A percentile compares a stretch with the other conserved stretches of the same genome.
Conservation (phyloP, 35 echinoderm and acorn worm species). For the Apostichopus japonicus region DNA sequence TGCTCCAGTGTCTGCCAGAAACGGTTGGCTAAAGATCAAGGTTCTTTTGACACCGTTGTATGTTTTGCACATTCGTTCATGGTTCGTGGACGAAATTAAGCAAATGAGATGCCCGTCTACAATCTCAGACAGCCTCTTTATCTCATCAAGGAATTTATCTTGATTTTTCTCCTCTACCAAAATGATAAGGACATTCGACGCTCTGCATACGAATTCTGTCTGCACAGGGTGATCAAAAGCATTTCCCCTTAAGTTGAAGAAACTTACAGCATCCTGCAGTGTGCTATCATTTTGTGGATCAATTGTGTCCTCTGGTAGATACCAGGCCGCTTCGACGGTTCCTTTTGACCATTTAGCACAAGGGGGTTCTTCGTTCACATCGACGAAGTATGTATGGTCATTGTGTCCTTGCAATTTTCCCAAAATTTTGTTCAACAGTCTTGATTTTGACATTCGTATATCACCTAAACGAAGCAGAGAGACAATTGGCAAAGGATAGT, state of each 20-base stretch:
- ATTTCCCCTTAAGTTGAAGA: conserved; percentile 27
- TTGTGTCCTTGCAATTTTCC: conserved; percentile 3
- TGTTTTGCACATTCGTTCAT: neutral
- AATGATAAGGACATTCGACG: neutral
- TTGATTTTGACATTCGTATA: neutral
- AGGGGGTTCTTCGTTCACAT: neutral
- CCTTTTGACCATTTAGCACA: neutral
- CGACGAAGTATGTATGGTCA: conserved; percentile 1
- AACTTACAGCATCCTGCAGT: neutral
- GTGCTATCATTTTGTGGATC: neutral
- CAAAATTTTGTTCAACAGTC: neutral
- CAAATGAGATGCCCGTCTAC: neutral
- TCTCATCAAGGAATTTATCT: neutral
- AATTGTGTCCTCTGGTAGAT: conserved; percentile 18
- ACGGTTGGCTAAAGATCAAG: neutral
- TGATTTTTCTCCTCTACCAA: neutral
- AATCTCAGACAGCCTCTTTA: neutral
- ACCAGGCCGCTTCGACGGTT: neutral
- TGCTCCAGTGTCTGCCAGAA: neutral
- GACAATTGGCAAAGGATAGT: neutral
- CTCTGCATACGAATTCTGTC: conserved; percentile 10
- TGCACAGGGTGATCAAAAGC: neutral
- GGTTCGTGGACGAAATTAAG: neutral
- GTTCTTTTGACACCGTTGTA: neutral
- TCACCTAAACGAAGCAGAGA: neutral